Evolutionary conservation across 2,888 invertebrate species (phyloP), one percentile per base, ranked within the genome.

Genomic region (Hyposoter dolosus): DNA sequence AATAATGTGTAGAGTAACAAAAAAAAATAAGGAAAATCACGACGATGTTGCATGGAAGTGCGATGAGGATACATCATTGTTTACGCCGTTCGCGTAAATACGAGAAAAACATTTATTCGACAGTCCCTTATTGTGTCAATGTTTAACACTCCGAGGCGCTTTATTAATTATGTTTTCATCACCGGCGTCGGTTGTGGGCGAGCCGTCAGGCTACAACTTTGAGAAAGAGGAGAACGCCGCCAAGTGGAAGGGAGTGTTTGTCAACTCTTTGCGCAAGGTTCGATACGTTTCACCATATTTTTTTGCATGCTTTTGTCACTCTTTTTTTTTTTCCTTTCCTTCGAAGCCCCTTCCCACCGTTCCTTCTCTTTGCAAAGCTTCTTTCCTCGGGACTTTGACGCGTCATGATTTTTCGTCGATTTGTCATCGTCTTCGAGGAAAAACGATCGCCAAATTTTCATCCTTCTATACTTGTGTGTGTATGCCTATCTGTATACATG

Each of bases 221-320:
- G 96, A 96, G 94, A 97, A 97, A 94, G 97, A 97, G 93, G 98
- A 98, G 94, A 98, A 98, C 95, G 96, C 96, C 91, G 96, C 96
- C 90, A 98, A 98, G 96, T 99, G 99, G 99, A 97, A 97, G 93
- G 98, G 98, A 89, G 95, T 99, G 89, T 97, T 99, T 94, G 96
- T 98, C 93, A 96, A 96, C 93, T 97, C 98, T 75, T 95, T 99
- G 92, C 97, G 97, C 94, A 98, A 98, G 97, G 98, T 98, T 95
- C 94, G 94, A 81, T 75, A 84, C 85, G 78, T 84, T 81, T 68
- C 43, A 43, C n/a, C 23, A 40, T 69, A 45, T 50, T 66, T 76
- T 65, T 79, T 82, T 32, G 53, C 40, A 23, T 43, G 17, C 45
- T 53, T 47, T 47, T 63, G 56, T 71, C 35, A 63, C 19, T 69